phyloP scores from a whole-genome alignment of 2,113 vertebrate genomes.

The Dipodomys spectabilis region DNA sequence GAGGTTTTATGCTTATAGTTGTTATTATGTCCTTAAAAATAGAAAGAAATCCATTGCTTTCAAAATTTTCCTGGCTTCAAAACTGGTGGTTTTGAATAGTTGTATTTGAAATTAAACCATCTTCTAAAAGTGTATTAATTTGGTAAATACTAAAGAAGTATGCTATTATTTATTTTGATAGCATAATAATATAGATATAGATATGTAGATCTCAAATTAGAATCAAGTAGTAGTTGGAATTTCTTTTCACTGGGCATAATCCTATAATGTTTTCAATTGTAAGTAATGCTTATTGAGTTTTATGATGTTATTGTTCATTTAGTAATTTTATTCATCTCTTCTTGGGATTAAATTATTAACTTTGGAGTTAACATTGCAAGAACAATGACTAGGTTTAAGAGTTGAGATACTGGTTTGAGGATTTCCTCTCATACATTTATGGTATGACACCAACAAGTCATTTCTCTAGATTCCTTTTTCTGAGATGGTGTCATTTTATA shows the following conservation, averaged over 20 bases:
- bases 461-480: constrained; percentile 10
- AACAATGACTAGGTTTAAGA: constrained; percentile 51
- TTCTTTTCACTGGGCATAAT: background rate
- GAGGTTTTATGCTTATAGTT: background rate
- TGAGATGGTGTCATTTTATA: background rate
- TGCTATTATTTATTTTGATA: background rate
- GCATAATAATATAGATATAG: background rate
- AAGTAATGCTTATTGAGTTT: background rate
- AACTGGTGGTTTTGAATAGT: constrained; percentile 31
- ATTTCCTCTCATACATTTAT: background rate
- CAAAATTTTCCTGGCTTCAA: background rate
- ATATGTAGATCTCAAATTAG: background rate
- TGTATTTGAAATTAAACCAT: constrained; percentile 5
- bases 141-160: constrained; percentile 23
- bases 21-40: background rate
- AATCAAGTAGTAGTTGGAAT: background rate
- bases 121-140: background rate
- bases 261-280: constrained; percentile 19
- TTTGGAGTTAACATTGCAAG: background rate
- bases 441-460: constrained; percentile 7
- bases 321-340: background rate
- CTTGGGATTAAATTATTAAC: constrained; percentile 29
- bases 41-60: background rate
- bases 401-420: background rate
- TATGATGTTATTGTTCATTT: background rate